phyloP scores from a whole-genome alignment of 2,113 vertebrate species.

The Cavia porcellus region DNA sequence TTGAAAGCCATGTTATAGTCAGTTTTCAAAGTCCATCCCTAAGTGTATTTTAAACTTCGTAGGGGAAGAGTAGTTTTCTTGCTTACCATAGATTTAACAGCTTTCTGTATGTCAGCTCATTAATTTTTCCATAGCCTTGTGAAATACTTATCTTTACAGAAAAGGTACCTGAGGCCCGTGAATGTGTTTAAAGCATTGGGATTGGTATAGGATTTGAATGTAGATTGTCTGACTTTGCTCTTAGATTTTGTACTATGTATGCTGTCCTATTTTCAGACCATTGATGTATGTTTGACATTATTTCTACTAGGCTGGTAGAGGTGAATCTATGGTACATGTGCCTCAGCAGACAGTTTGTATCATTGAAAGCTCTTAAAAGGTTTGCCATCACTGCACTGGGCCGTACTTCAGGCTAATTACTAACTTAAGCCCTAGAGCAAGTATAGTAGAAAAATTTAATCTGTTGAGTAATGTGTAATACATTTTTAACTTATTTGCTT shows the following conservation, averaged over 20 bases:
- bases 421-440: background rate
- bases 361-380: background rate
- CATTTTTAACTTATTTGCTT: background rate
- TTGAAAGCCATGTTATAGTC: conserved; percentile 32
- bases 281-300: background rate
- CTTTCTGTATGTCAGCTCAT: background rate
- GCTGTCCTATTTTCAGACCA: background rate
- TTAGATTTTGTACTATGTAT: background rate
- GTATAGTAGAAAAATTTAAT: background rate
- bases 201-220: background rate
- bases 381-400: background rate
- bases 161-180: background rate
- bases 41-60: conserved; percentile 23
- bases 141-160: background rate
- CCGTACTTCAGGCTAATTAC: background rate
- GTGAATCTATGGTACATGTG: background rate
- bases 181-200: background rate
- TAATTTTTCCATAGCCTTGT: background rate
- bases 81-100: background rate
- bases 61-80: background rate
- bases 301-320: background rate
- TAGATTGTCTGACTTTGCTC: background rate
- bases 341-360: background rate
- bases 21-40: conserved; percentile 33
- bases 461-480: background rate